Base-by-base conservation (phyloP, 2,797 vertebrate genomes). In the Kryptopterus vitreolus region DNA sequence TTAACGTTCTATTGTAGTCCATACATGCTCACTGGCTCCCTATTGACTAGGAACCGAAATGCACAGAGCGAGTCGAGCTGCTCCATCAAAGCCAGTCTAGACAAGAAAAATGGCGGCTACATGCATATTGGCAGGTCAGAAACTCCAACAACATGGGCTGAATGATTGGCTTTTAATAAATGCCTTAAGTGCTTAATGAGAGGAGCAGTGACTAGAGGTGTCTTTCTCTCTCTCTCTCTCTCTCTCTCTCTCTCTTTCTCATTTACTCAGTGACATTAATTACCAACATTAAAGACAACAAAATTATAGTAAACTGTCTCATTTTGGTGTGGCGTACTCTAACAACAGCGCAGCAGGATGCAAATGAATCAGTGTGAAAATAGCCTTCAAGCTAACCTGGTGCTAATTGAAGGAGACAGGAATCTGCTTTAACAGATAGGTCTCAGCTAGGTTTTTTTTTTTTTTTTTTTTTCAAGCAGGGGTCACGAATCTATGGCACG, bases 151-250 rank as follows among this genome's bases (percentile, higher is more conserved):
- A 81, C 87, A 89, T 90, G 88, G 83, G 86, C 83, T 83, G 89
- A 88, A 90, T 91, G 87, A 92, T 90, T 89, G 83, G 85, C 88
- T 91, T 93, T 93, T 91, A 93, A 92, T 92, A 92, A 92, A 90
- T 89, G 85, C 85, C 88, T 87, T 81, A 90, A 90, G 86, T 89
- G 86, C 81, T 86, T 92, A 92, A 93, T 91, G 91, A 91, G 90
- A 90, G 82, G 77, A 84, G 85, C 88, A 88, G 87, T 84, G 86
- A 90, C 89, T 89, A 77, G 87, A 90, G 90, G 88, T 83, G 86
- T 75, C 69, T 79, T 68, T 48, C 33, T 73, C 73, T 53, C 69
- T 59, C 76, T 69, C 76, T 81, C 72, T 89, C 86, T 85, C 87
- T 24, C 10, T 55, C 53, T n/a, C 53, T 55, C 53, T 55, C 22